A percentile compares a stretch with the other conserved stretches of the same genome.
Conservation (phyloP, 2,797 vertebrate species). For the Molothrus aeneus region DNA sequence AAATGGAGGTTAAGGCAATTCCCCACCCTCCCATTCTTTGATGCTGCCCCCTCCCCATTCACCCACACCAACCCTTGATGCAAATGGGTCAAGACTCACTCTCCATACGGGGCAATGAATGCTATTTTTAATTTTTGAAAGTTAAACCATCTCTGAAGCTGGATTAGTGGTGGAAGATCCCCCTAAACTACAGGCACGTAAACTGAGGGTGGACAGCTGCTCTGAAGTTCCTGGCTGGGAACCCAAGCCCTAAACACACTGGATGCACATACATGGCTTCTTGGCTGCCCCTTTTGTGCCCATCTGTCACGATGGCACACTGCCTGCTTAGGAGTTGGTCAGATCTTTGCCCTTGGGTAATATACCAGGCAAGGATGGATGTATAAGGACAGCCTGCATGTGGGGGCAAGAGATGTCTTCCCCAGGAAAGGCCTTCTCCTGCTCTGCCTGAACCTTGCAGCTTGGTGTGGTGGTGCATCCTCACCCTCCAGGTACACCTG, state of each 20-base stretch:
- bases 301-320: constrained; percentile 72
- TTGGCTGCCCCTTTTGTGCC: constrained; percentile 70
- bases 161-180: constrained; percentile 73
- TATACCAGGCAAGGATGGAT: constrained; percentile 11
- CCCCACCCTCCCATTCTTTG: constrained; percentile 31
- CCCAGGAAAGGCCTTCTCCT: constrained; percentile 17
- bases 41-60: background rate
- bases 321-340: constrained; percentile 67
- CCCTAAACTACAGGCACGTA: constrained; percentile 72
- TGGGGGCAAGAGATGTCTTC: background rate
- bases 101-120: constrained; percentile 37
- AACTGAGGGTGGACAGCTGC: constrained; percentile 74
- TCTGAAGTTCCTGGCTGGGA: constrained; percentile 66
- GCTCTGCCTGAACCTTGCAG: background rate
- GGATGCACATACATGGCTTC: constrained; percentile 69
- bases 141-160: constrained; percentile 72
- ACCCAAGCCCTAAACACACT: constrained; percentile 64
- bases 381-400: background rate
- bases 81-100: constrained; percentile 60
- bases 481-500: background rate
- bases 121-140: constrained; percentile 76
- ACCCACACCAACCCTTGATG: constrained; percentile 39
- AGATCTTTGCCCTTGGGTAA: constrained; percentile 65
- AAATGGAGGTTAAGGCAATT: background rate
- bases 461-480: background rate